Base-by-base conservation (phyloP, 2,113 vertebrate genomes). In the Sturnira hondurensis region DNA sequence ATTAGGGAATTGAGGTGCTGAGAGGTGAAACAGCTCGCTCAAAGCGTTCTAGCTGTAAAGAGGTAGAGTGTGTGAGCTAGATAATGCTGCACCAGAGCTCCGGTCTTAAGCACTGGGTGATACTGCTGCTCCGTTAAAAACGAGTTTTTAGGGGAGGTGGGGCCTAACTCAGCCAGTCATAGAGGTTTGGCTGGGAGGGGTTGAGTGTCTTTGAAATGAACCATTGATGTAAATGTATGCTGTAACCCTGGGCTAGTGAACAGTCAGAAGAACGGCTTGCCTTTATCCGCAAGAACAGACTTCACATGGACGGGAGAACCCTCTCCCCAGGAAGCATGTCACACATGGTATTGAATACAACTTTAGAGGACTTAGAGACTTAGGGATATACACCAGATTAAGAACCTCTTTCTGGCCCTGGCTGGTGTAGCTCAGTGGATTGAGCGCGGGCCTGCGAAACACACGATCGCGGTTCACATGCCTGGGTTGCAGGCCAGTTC, bases 11-110 rank as follows among this genome's bases (percentile, higher is more conserved):
- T 7, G 74, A 71, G 45, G 56, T 26, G 19, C 26, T 4, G 11
- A 61, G 56, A 61, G 45, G 36, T 68, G 45, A 26, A 31, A 10
- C 24, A 20, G 15, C 17, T 76, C 11, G 0, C 16, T 45, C 89
- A 2, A 2, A 86, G 33, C 36, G 12, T 65, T 31, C 45, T 12
- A 56, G 14, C 6, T 38, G 43, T 41, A 22, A 54, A 71, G 31
- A 87, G 47, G 41, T 52, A 10, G 56, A 41, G 33, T 22, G 15
- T 56, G 20, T 36, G n/a, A 68, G 50, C 33, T 54, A 9, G 36
- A 1, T 19, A 13, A 15, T 4, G 67, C 9, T 36, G 58, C 24
- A 0, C 31, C 3, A 2, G 70, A 20, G 20, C 17, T 16, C 47
- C 0, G 8, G 9, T 52, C 54, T 89, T 43, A 28, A 19, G 28